A percentile compares a stretch with the other conserved stretches of the same genome.
phyloP scores from a whole-genome alignment of 2,797 vertebrate genomes.

The Poecilia wingei region DNA sequence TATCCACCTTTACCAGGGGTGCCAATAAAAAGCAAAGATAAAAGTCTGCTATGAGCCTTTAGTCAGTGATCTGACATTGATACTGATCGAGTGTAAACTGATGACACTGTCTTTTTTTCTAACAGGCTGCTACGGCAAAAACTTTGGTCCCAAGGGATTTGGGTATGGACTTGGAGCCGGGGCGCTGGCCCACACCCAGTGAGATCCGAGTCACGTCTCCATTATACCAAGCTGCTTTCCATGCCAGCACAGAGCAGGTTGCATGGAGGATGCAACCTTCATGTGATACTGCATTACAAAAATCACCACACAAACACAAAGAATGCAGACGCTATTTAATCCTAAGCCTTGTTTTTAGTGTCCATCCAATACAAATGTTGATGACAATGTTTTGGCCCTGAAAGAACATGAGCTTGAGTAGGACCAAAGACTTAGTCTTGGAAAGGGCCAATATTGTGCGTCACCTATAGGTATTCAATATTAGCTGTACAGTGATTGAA shows the following conservation, averaged over 20 bases:
- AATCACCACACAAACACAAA: neutral
- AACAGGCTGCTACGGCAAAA: slow-evolving; percentile 92
- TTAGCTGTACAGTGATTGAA: neutral
- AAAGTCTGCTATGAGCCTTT: neutral
- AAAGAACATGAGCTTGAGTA: neutral
- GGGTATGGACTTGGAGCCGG: slow-evolving; percentile 92
- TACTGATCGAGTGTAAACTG: neutral
- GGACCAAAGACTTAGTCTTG: neutral
- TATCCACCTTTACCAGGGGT: neutral
- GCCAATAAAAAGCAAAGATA: neutral
- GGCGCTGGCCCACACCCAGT: slow-evolving; percentile 88
- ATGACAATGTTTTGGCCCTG: neutral
- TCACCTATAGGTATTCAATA: neutral
- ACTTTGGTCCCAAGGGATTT: slow-evolving; percentile 95
- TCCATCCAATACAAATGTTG: neutral
- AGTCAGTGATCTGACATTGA: neutral
- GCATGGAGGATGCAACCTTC: neutral
- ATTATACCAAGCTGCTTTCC: slow-evolving; percentile 13
- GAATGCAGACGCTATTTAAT: neutral
- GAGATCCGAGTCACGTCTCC: slow-evolving; percentile 1
- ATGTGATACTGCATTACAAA: neutral
- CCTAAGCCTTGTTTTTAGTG: neutral
- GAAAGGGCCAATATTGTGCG: neutral
- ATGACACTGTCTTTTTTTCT: slow-evolving; percentile 14
- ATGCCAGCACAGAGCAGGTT: slow-evolving; percentile 25